These are phyloP conservation scores for Cheumatopsyche charites DNA, from an alignment of 1,140 invertebrate genomes.

Conservation along the genomic window DNA sequence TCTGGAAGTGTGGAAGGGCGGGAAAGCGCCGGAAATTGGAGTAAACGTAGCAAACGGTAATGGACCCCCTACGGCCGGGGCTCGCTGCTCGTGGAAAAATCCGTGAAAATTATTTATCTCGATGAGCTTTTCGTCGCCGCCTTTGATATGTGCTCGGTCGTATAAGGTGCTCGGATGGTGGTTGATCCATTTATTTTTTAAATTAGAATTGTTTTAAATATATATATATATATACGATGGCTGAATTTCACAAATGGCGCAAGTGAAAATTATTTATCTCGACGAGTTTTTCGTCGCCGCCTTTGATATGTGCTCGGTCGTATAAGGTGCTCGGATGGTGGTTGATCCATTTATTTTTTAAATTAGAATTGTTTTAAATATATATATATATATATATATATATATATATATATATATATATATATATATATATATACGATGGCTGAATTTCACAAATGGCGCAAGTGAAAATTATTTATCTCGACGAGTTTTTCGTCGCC, in stretches of 20 bases:
- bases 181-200: too few species aligned
- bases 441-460: background rate
- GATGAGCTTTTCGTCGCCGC: background rate
- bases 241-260: slow-evolving; percentile 1
- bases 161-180: too few species aligned
- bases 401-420: background rate
- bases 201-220: too few species aligned
- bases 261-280: background rate
- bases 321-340: too few species aligned
- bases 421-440: too few species aligned
- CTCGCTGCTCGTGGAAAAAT: slow-evolving; percentile 4
- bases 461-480: background rate
- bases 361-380: background rate
- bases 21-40: slow-evolving; percentile 21
- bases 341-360: background rate
- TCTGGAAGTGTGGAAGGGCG: slow-evolving; percentile 5
- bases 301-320: too few species aligned
- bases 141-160: background rate
- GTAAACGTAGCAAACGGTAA: slow-evolving; percentile 31
- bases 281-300: background rate
- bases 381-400: slow-evolving; percentile 1
- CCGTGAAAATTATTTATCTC: background rate
- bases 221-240: too few species aligned
- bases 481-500: background rate
- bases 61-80: slow-evolving; percentile 19